Conservation (phyloP, 2,113 vertebrate genomes). For the Leptocoma aspasia region DNA sequence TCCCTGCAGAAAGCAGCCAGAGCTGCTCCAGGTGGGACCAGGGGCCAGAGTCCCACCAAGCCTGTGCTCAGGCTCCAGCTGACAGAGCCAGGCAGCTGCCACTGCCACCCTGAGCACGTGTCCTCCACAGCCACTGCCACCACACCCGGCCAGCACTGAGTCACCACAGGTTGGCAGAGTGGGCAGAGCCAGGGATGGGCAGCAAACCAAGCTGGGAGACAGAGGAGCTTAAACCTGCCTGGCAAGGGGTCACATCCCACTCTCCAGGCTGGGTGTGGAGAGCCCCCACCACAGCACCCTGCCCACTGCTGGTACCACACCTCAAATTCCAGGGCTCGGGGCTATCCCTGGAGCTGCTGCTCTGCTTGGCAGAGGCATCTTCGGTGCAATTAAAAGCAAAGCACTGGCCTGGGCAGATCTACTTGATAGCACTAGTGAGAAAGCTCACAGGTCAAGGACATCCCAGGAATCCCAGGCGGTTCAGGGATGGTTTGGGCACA, state of each 20-base stretch:
- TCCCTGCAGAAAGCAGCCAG: not conserved
- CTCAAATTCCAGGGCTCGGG: not conserved
- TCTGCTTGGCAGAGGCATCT: not conserved
- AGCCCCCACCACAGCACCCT: not conserved
- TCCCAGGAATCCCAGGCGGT: not conserved
- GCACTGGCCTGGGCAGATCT: not conserved
- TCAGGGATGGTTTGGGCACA: not conserved
- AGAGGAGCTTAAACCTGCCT: not conserved
- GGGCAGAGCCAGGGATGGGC: not conserved
- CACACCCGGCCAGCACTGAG: not conserved
- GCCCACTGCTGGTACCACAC: not conserved
- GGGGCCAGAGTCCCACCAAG: not conserved
- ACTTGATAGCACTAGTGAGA: not conserved
- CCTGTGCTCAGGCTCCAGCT: not conserved
- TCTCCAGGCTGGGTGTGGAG: not conserved
- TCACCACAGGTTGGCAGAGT: not conserved
- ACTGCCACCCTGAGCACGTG: not conserved
- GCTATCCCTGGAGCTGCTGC: not conserved
- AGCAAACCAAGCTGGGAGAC: not conserved
- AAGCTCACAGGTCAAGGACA: not conserved
- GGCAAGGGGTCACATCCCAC: not conserved
- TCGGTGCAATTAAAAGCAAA: not conserved
- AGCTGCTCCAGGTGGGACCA: not conserved
- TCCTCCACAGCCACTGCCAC: not conserved
- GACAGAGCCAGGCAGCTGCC: not conserved